Evolutionary conservation across 2,888 invertebrate genomes (phyloP), one percentile per base, ranked within the genome.

Genomic region (Diarsia dahlii): DNA sequence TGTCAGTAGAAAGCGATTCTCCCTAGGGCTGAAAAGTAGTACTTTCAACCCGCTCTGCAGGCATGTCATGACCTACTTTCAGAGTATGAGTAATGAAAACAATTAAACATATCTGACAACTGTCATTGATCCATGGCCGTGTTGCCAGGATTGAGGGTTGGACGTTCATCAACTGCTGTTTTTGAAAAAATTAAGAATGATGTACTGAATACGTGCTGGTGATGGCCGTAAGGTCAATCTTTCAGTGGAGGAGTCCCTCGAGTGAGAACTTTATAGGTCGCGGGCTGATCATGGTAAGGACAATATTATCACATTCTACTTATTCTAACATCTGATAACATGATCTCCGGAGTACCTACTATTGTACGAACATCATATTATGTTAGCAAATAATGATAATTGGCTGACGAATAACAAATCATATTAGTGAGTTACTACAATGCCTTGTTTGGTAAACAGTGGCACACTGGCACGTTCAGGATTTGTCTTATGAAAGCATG

Each of bases 361-460:
- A 23, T 13, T 56, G 23, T 23, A 23, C 15, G 28, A 28, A 6
- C 8, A 28, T 56, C 15, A 28, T 3, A n/a, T 52, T 56, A 69
- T 56, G 18, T 50, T n/a, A 13, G 54, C 3, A 34, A 34, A 34
- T 39, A 39, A 39, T 39, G 39, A n/a, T 76, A 46, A 9, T 62
- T 45, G 13, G 23, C 9, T 8, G 4, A 28, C 4, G 46, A 15
- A 4, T 15, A 15, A 79, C 72, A 66, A 15, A 50, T 56, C 39
- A 13, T 56, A 56, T 34, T 34, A 54, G 34, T 54, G 9, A 23
- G 13, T 62, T 34, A 4, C 20, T 34, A 67, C 73, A 68, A 64
- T 64, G 34, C 28, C 18, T 46, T 80, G 68, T 79, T 79, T 80
- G n/a, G 34, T 20, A 74, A 80, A 75, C 81, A 75, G 13, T n/a